Evolutionary conservation across 2,888 invertebrate species (phyloP).

Genomic region (Limenitis camilla): DNA sequence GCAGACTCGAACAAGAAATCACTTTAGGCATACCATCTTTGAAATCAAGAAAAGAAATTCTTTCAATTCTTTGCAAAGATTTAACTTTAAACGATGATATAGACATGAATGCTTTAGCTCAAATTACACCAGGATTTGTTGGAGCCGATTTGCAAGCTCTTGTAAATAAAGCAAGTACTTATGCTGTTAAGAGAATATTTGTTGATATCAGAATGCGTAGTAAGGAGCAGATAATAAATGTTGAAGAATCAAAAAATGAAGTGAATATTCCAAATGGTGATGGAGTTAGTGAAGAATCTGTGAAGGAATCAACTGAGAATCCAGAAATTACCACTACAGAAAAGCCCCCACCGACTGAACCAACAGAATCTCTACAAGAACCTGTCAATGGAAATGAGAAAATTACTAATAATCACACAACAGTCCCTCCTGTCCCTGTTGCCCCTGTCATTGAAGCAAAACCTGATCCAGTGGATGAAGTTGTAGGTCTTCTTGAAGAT

Average conservation of each 20-base stretch:
- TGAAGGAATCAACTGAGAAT: conserved; percentile 25
- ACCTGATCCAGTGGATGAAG: conserved; percentile 58
- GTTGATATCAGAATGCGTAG: conserved; percentile 40
- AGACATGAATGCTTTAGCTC: conserved; percentile 82
- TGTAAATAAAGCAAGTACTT: conserved; percentile 89
- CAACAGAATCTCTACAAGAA: conserved; percentile 34
- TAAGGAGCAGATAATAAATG: conserved; percentile 21
- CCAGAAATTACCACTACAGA: conserved; percentile 26
- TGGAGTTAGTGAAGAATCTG: conserved; percentile 39
- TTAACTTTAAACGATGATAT: conserved; percentile 81
- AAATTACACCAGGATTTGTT: conserved; percentile 95
- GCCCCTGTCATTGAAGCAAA: conserved; percentile 18
- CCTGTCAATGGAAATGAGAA: conserved; percentile 25
- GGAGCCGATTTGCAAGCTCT: conserved; percentile 94
- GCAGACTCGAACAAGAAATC: conserved; percentile 95
- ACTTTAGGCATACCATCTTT: conserved; percentile 94
- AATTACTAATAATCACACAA: conserved; percentile 14
- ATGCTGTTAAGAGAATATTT: conserved; percentile 82
- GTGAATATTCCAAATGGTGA: conserved; percentile 60
- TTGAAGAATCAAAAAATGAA: conserved; percentile 31
- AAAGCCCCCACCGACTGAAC: conserved; percentile 25
- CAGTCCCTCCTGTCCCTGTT: conserved; percentile 14
- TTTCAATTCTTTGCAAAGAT: conserved; percentile 80
- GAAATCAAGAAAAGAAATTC: conserved; percentile 85
- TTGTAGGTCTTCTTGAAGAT: conserved; percentile 79